A percentile compares a stretch with the other conserved stretches of the same genome.
Conservation (phyloP, 2,113 vertebrate genomes). For the Xyliphius kryptos region DNA sequence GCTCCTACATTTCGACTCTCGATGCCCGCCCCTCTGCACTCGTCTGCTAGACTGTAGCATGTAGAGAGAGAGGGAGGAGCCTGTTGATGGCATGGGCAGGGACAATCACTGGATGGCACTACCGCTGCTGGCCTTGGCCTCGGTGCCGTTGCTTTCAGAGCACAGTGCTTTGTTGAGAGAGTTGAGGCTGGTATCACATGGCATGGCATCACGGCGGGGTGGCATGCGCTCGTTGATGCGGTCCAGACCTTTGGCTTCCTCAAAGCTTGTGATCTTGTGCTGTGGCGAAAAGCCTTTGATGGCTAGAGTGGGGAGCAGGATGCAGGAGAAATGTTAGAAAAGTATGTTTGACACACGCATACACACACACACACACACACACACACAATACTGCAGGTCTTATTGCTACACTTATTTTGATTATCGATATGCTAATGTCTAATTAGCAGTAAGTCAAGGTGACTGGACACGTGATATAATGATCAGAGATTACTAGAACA, state of each 20-base stretch:
- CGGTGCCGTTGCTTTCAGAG: constrained; percentile 95
- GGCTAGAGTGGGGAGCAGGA: constrained; percentile 68
- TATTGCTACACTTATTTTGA: too few species aligned
- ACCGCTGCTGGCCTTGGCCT: constrained; percentile 84
- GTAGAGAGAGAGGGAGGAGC: constrained; percentile 74
- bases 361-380: constrained; percentile 26
- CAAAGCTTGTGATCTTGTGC: constrained; percentile 99
- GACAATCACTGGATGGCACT: constrained; percentile 83
- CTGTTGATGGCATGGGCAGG: constrained; percentile 50
- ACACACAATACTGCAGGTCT: too few species aligned
- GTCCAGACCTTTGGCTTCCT: constrained; percentile 95
- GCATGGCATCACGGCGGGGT: constrained; percentile 84
- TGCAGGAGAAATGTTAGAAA: constrained; percentile 10
- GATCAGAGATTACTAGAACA: too few species aligned
- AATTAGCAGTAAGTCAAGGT: too few species aligned
- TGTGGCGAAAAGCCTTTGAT: constrained; percentile 99
- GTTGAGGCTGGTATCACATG: constrained; percentile 93
- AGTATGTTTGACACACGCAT: background rate
- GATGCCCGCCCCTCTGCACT: constrained; percentile 48
- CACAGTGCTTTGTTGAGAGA: constrained; percentile 97
- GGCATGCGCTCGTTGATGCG: constrained; percentile 99
- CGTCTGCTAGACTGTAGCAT: constrained; percentile 75
- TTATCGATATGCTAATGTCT: too few species aligned
- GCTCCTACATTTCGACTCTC: constrained; percentile 18
- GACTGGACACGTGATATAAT: too few species aligned